phyloP scores from a whole-genome alignment of 2,113 vertebrate species.

The Tauraco erythrolophus region DNA sequence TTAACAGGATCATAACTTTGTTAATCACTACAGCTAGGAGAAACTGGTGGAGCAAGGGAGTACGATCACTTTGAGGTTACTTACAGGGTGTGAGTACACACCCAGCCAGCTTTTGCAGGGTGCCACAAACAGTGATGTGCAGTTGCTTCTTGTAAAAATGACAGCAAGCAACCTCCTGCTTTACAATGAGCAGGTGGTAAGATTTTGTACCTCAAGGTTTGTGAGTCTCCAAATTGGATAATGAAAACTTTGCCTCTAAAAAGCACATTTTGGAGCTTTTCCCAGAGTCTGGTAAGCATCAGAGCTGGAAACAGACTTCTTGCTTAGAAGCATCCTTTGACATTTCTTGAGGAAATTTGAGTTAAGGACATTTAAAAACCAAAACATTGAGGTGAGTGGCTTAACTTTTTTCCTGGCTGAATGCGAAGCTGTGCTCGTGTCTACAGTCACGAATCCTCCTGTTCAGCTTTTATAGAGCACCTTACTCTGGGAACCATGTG shows the following conservation, averaged over 20 bases:
- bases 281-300: not conserved
- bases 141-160: not conserved
- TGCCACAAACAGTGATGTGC: not conserved
- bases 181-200: not conserved
- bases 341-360: not conserved
- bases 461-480: not conserved
- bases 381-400: not conserved
- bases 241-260: not conserved
- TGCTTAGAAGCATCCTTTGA: not conserved
- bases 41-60: not conserved
- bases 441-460: not conserved
- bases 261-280: not conserved
- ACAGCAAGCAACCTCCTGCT: not conserved
- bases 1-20: not conserved
- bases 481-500: not conserved
- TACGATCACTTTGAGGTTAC: not conserved
- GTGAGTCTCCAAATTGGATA: not conserved
- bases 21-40: not conserved
- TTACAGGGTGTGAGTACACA: rapidly evolving
- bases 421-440: not conserved
- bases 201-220: not conserved
- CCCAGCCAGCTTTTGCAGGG: not conserved
- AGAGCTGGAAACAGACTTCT: not conserved
- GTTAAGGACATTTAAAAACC: not conserved
- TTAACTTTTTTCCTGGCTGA: not conserved